These are phyloP conservation scores for Lateolabrax maculatus DNA, from an alignment of 2,797 vertebrate species.

Conservation along the genomic window DNA sequence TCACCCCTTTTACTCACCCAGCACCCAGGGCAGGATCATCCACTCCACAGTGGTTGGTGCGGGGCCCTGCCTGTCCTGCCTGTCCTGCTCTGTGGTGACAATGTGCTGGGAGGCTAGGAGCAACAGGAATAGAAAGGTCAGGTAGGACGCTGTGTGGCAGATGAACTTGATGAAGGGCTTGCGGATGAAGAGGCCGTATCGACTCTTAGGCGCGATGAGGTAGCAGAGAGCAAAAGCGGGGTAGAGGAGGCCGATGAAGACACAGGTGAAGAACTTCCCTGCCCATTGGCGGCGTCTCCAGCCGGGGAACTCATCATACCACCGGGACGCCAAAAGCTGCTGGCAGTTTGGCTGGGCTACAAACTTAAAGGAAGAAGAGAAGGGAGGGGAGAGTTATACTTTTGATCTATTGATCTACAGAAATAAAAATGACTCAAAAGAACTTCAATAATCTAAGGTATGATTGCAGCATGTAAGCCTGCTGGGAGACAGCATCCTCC, in stretches of 20 bases:
- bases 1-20: conserved; percentile 72
- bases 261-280: conserved; percentile 96
- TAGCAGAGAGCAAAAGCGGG: conserved; percentile 96
- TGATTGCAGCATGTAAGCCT: conserved; percentile 6
- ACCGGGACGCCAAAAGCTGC: conserved; percentile 96
- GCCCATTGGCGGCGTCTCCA: conserved; percentile 98
- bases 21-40: conserved; percentile 95
- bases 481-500: conserved; percentile 15
- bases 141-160: conserved; percentile 99
- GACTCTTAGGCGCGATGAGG: conserved; percentile 96
- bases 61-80: conserved; percentile 91
- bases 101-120: conserved; percentile 97
- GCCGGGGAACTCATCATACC: conserved; percentile 98
- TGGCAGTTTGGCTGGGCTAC: conserved; percentile 99
- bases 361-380: conserved; percentile 86
- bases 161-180: conserved; percentile 99
- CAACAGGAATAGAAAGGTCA: conserved; percentile 98
- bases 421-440: not conserved
- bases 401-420: conserved; percentile 19
- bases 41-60: conserved; percentile 96
- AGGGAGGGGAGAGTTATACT: not conserved
- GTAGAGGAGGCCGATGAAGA: conserved; percentile 96
- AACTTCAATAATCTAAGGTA: not conserved
- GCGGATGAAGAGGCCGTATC: conserved; percentile 95
- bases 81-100: conserved; percentile 89